Evolutionary conservation across 2,888 invertebrate genomes (phyloP), one percentile per base, ranked within the genome.

Genomic region (Polyommatus icarus): DNA sequence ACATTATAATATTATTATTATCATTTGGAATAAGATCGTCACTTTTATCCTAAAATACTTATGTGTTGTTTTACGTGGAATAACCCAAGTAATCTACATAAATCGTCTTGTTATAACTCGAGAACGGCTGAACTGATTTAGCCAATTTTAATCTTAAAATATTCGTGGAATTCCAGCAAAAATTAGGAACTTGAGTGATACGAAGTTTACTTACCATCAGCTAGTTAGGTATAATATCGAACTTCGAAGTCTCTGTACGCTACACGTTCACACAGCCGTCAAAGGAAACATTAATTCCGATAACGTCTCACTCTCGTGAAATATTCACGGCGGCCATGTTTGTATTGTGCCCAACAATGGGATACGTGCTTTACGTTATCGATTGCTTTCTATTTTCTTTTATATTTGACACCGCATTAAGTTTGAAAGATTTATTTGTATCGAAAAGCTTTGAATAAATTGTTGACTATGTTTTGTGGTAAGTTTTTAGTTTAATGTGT

Each of bases 301-400:
- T 79, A 80, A 80, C 78, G 89, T 90, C 89, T 89, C 85, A 87
- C 87, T 89, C 86, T 84, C 83, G 81, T 82, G 83, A 85, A 85
- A 85, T 87, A 86, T 86, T 87, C 83, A 83, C 81, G 79, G 77
- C 82, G 80, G 71, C 76, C 54, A 77, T 77, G 50, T 57, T 77
- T 77, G 36, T 73, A 77, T 77, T 77, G 77, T 77, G 54, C 24
- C 73, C 50, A 50, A 54, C 50, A 50, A 75, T 50, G 29, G 75
- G 18, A 20, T 46, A 75, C 75, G 75, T 75, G 75, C 75, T 75
- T 20, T 29, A 75, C 54, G 54, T 75, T 75, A 50, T 29, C 20
- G 73, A 46, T 24, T 24, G 75, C 24, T 54, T 46, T 50, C 29
- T 32, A 67, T 67, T 67, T 67, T 32, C 29, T 15, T 67, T 67